These are phyloP conservation scores for Dendrocopos noguchii DNA, from an alignment of 2,113 vertebrate species.

Conservation along the genomic window DNA sequence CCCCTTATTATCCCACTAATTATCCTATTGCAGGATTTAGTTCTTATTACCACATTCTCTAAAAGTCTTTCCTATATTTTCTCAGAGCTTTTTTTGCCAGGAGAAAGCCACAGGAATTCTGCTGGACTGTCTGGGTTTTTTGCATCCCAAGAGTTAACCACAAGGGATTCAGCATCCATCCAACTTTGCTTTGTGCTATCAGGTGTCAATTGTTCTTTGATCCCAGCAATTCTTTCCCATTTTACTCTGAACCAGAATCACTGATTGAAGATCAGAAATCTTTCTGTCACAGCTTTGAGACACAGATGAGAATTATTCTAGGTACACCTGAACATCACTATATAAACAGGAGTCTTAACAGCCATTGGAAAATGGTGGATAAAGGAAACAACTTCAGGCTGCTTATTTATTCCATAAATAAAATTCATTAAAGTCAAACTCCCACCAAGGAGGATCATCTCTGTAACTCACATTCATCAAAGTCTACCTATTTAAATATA, in stretches of 20 bases:
- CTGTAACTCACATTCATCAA: not conserved
- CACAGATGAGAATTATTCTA: not conserved
- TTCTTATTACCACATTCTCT: not conserved
- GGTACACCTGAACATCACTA: not conserved
- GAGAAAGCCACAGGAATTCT: not conserved
- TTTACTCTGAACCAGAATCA: not conserved
- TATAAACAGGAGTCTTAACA: fast-evolving
- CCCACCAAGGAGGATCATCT: not conserved
- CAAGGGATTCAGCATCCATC: not conserved
- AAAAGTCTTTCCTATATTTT: not conserved
- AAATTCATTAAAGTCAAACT: not conserved
- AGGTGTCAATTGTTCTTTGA: not conserved
- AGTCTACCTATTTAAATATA: not conserved
- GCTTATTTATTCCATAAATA: not conserved
- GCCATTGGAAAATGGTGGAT: not conserved
- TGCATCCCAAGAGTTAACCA: not conserved
- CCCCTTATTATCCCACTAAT: not conserved
- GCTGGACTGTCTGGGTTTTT: not conserved
- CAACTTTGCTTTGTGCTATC: not conserved
- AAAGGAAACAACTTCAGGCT: not conserved
- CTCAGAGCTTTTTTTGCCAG: not conserved
- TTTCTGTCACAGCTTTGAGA: not conserved
- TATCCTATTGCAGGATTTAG: not conserved
- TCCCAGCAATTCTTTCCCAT: not conserved
- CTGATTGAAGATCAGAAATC: not conserved